Evolutionary conservation across 2,888 invertebrate genomes (phyloP).

Genomic region (Drosophila anomalipes): DNA sequence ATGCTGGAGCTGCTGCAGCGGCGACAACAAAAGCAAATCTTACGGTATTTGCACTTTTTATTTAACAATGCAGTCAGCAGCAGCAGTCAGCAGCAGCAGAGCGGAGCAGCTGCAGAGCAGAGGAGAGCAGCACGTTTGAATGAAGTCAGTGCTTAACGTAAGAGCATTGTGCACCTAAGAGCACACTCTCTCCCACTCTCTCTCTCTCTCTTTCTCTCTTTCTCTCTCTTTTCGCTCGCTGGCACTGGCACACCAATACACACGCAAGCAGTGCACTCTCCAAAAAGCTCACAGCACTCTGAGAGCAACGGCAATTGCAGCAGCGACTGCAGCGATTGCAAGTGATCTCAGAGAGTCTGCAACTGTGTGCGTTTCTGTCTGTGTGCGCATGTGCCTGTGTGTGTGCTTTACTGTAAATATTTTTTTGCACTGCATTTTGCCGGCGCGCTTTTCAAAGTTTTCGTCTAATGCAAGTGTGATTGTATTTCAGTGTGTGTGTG

Average conservation of each 20-base stretch:
- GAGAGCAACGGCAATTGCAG: conserved; percentile 31
- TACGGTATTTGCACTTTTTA: conserved; percentile 78
- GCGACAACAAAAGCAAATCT: conserved; percentile 47
- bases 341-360: conserved; percentile 60
- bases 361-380: not conserved
- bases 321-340: conserved; percentile 55
- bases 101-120: conserved; percentile 10
- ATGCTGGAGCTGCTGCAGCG: conserved; percentile 30
- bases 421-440: conserved; percentile 75
- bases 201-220: not conserved
- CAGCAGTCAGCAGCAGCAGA: conserved; percentile 25
- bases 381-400: not conserved
- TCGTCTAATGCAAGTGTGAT: conserved; percentile 48
- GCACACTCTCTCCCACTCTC: conserved; percentile 5
- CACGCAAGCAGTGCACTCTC: conserved; percentile 23
- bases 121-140: conserved; percentile 37
- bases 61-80: conserved; percentile 66
- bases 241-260: conserved; percentile 28
- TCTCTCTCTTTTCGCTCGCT: not conserved
- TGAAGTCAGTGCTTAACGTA: conserved; percentile 49
- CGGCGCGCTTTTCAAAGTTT: conserved; percentile 74
- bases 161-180: conserved; percentile 28
- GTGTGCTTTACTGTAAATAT: conserved; percentile 74
- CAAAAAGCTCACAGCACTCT: conserved; percentile 33
- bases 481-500: conserved; percentile 11